Conservation (phyloP, 2,888 invertebrate genomes). For the Candidula unifasciata region DNA sequence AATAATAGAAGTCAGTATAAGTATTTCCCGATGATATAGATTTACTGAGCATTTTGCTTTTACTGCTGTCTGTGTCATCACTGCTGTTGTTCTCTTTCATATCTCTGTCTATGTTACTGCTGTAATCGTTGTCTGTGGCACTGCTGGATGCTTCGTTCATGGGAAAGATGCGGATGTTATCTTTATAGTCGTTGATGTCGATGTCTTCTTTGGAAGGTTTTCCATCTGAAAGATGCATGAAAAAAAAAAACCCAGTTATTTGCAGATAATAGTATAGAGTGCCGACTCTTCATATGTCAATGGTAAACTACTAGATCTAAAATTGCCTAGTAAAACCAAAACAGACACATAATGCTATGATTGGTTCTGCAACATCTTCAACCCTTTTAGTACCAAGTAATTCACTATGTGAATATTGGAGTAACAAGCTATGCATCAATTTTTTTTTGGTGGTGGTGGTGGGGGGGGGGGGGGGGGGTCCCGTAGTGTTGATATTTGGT, state of each 20-base stretch:
- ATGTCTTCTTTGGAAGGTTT: constrained; percentile 6
- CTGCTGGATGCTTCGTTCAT: not conserved
- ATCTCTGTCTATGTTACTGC: not conserved
- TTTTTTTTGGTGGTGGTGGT: no score
- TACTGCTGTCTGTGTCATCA: not conserved
- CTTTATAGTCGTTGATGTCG: constrained; percentile 16
- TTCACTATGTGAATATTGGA: no score
- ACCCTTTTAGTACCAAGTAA: no score
- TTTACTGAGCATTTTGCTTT: not conserved
- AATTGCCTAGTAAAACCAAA: no score
- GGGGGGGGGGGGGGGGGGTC: no score
- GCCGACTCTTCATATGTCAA: no score
- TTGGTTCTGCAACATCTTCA: no score
- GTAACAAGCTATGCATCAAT: no score
- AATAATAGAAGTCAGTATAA: not conserved
- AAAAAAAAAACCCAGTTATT: not conserved
- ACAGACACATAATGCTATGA: no score
- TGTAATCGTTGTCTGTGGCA: not conserved
- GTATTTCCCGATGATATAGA: not conserved
- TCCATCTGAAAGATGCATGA: constrained; percentile 17
- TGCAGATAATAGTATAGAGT: not conserved
- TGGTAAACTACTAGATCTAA: no score
- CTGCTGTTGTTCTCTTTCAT: not conserved
- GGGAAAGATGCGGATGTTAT: constrained; percentile 32
- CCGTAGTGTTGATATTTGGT: no score